Base-by-base conservation (phyloP, 1,140 invertebrate genomes). In the Brachionus plicatilis region DNA sequence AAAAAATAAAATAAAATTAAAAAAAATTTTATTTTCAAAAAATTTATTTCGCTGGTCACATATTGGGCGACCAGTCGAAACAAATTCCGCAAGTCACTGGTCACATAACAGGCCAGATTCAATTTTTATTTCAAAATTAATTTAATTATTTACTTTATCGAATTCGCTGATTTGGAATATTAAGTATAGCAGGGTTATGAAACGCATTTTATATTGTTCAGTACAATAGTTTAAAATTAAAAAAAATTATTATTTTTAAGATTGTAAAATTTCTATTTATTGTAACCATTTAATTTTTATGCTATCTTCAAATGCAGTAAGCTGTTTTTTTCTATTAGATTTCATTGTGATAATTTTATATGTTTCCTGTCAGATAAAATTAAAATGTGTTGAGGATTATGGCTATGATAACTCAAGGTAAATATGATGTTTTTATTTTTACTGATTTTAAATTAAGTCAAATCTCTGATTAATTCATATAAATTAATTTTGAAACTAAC, bases 381-480 rank as follows among this genome's bases (percentile, higher is more conserved):
- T 27, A 60, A 60, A 60, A 60, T 60, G 7, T 17, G 53, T 56
- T 56, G 14, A 27, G 20, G 53, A 20, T 9, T 60, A 60, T 20
- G 53, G 5, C 53, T 6, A 53, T 27, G 53, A 60, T 60, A 60
- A 60, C 20, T 60, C 17, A 60, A 60, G 17, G n/a, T 60, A 60
- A 60, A 37, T 24, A 20, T 60, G 53, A 60, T 60, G 45, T 60
- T 60, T 68, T 68, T 68, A 33, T 68, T 68, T 66, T 68, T 68
- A 33, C 14, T 33, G 66, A 12, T 41, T 68, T 68, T 17, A n/a
- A 41, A 20, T 72, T 20, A 41, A 41, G 17, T 72, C 17, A 72
- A 72, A 41, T 72, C 68, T 72, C 68, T 45, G 68, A 72, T 72
- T 72, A 72, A 72, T 72, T 72, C 6, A 41, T 20, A 9, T 41